phyloP scores from a whole-genome alignment of 1,140 invertebrate species.

The Chironomus striatipennis region DNA sequence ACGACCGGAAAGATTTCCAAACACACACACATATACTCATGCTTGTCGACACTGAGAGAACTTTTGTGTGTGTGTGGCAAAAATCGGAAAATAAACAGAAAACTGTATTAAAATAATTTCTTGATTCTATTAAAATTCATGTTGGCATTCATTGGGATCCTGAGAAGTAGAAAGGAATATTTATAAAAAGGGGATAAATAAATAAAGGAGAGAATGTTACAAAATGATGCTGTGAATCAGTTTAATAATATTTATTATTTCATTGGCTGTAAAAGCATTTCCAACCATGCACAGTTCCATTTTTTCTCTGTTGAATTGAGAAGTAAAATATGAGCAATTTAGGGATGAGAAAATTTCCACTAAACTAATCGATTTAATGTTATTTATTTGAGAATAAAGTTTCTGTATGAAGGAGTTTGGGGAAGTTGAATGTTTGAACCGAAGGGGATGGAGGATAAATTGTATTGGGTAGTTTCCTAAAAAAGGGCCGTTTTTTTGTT shows the following conservation, averaged over 20 bases:
- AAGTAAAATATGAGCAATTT: background rate
- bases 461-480: too few species aligned
- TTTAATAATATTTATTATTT: slow-evolving; percentile 21
- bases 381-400: slow-evolving; percentile 17
- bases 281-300: background rate
- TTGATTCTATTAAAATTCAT: slow-evolving; percentile 21
- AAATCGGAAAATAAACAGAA: slow-evolving; percentile 9
- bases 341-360: background rate
- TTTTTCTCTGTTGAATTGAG: background rate
- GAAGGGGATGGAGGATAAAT: too few species aligned
- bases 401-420: background rate
- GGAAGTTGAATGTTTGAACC: too few species aligned
- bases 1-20: background rate
- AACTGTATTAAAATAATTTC: slow-evolving; percentile 16
- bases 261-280: background rate
- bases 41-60: background rate
- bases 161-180: background rate
- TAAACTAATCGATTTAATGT: slow-evolving; percentile 19
- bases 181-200: background rate
- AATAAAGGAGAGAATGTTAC: too few species aligned
- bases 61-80: background rate
- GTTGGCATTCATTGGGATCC: background rate
- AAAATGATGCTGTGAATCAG: background rate
- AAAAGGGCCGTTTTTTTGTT: too few species aligned
- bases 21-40: slow-evolving; percentile 4